phyloP scores from a whole-genome alignment of 1,140 invertebrate genomes.

The Callitettix versicolor region DNA sequence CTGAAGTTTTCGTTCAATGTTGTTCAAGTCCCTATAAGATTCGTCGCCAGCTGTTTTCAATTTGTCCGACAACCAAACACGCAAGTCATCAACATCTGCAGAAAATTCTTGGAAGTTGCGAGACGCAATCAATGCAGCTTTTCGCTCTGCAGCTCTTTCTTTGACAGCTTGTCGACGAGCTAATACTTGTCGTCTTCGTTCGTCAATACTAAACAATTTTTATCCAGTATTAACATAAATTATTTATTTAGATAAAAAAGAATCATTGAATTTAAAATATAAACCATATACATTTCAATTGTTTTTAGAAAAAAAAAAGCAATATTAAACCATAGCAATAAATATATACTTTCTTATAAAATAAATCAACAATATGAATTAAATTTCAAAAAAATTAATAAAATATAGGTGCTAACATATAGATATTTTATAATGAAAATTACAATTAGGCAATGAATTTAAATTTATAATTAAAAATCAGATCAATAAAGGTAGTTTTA shows the following conservation, averaged over 20 bases:
- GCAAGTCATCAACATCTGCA: slow-evolving; percentile 78
- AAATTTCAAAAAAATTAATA: too few relatives aligned
- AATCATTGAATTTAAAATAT: too few relatives aligned
- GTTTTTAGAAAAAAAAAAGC: too few relatives aligned
- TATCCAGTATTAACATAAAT: slow-evolving; percentile 12
- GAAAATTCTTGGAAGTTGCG: slow-evolving; percentile 76
- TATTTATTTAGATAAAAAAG: not conserved
- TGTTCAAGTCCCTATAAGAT: slow-evolving; percentile 82
- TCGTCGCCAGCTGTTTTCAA: slow-evolving; percentile 83
- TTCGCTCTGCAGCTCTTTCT: slow-evolving; percentile 56
- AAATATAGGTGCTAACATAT: too few relatives aligned
- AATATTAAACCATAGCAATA: too few relatives aligned
- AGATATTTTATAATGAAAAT: too few relatives aligned
- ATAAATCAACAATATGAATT: too few relatives aligned
- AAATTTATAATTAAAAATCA: too few relatives aligned
- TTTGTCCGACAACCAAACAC: slow-evolving; percentile 87
- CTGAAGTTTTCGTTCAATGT: slow-evolving; percentile 86
- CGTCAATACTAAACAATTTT: slow-evolving; percentile 48
- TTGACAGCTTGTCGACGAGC: slow-evolving; percentile 61
- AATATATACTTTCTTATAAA: too few relatives aligned
- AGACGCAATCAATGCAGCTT: slow-evolving; percentile 61
- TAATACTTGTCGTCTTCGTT: slow-evolving; percentile 64
- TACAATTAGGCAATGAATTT: too few relatives aligned
- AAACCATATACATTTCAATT: too few relatives aligned
- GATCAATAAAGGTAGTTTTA: too few relatives aligned